Base-by-base conservation (phyloP, 1,140 invertebrate genomes). In the Pissodes strobi region DNA sequence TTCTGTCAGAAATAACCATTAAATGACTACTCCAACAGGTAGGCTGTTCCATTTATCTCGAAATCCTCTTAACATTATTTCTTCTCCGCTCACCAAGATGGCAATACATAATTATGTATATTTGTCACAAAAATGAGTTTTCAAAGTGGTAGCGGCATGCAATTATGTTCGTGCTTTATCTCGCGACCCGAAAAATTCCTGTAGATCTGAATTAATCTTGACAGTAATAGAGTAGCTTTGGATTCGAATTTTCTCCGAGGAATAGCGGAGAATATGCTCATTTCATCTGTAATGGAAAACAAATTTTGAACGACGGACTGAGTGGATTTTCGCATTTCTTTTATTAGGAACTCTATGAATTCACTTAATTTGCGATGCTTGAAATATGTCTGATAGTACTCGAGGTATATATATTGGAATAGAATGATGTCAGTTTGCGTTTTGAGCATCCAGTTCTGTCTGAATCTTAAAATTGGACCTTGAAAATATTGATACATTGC, bases 161-260 rank as follows among this genome's bases (percentile, higher is more conserved):
- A 69, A 66, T 69, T 68, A 68, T 52, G 66, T 68, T 68, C 63
- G 49, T 66, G 62, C 41, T 53, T 53, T 59, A 64, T 68, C 61
- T 64, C 52, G 34, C 59, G 27, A 23, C 56, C 62, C 49, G 56
- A 62, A 66, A 45, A 61, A 69, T 58, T 61, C 41, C 41, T 51
- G 49, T 69, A 69, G 55, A 66, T 69, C 59, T 66, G 45, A 69
- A 69, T 69, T 69, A 69, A 62, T 56, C 51, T 60, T 64, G 67
- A 66, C 67, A 69, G 63, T 66, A 66, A 69, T 69, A 64, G 53
- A 57, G 58, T 59, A 66, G 56, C 63, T 57, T 53, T 52, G 67
- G 57, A 57, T 68, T 68, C 67, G 61, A 65, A 65, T 68, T 65
- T 66, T 46, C 67, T 30, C 39, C 15, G 13, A 62, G 38, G 59